These are phyloP conservation scores for Yasuhikotakia modesta DNA, from an alignment of 2,797 vertebrate species.

Conservation along the genomic window DNA sequence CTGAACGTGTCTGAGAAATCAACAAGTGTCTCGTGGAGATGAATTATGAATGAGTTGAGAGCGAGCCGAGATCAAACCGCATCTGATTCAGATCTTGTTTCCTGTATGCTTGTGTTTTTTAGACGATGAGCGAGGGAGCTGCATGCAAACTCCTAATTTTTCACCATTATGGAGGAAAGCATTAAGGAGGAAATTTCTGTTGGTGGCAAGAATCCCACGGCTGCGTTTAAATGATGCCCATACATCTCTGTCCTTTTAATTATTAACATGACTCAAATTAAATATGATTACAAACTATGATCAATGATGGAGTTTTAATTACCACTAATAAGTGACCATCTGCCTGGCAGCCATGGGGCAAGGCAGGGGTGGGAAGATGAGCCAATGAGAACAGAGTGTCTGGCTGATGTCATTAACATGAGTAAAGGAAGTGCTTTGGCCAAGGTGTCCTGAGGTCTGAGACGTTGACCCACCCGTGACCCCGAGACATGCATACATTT, in stretches of 20 bases:
- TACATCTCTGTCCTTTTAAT: conserved; percentile 72
- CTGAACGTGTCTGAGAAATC: conserved; percentile 28
- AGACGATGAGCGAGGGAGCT: conserved; percentile 5
- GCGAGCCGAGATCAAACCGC: not conserved
- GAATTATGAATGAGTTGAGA: not conserved
- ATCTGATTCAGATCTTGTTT: not conserved
- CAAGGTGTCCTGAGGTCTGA: conserved; percentile 26
- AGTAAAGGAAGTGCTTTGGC: conserved; percentile 11
- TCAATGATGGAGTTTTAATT: conserved; percentile 84
- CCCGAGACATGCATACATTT: conserved; percentile 25
- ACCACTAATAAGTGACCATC: conserved; percentile 86
- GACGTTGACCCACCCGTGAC: not conserved
- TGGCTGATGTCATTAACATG: conserved; percentile 57
- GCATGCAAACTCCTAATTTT: conserved; percentile 21
- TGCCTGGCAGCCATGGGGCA: conserved; percentile 75
- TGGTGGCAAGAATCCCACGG: conserved; percentile 60
- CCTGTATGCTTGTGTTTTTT: not conserved
- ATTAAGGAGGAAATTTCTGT: conserved; percentile 57
- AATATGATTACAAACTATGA: conserved; percentile 80
- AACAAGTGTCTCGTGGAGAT: not conserved
- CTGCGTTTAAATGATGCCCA: conserved; percentile 67
- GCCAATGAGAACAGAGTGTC: conserved; percentile 62
- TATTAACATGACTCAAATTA: conserved; percentile 79
- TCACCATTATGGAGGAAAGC: conserved; percentile 58
- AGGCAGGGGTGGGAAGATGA: conserved; percentile 57